phyloP scores from a whole-genome alignment of 2,888 invertebrate species.

The Lasioglossum zephyrum region DNA sequence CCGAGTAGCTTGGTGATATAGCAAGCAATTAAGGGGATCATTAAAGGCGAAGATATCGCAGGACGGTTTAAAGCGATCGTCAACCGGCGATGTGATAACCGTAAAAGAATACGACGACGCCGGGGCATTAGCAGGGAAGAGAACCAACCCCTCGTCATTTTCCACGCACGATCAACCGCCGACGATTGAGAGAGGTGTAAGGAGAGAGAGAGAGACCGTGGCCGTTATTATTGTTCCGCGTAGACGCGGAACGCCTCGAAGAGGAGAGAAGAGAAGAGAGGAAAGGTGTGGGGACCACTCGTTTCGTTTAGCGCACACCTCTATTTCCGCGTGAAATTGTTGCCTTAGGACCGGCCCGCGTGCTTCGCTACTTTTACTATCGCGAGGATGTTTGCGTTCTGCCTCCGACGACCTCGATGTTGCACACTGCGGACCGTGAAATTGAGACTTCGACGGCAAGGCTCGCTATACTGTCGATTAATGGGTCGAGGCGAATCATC shows the following conservation, averaged over 20 bases:
- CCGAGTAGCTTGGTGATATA: constrained; percentile 49
- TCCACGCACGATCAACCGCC: constrained; percentile 64
- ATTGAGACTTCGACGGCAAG: background rate
- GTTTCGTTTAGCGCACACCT: constrained; percentile 13
- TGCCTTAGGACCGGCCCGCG: background rate
- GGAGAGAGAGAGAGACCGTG: background rate
- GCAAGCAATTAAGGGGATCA: constrained; percentile 66
- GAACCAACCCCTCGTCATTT: constrained; percentile 61
- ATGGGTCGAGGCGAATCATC: background rate
- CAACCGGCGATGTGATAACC: constrained; percentile 66
- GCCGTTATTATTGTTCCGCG: constrained; percentile 41
- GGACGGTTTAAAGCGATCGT: constrained; percentile 63
- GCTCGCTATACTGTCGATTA: background rate
- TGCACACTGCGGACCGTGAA: constrained; percentile 9
- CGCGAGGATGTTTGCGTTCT: constrained; percentile 3
- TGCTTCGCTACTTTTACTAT: constrained; percentile 6
- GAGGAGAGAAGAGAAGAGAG: background rate
- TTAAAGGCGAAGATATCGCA: constrained; percentile 65
- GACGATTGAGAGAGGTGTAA: constrained; percentile 48
- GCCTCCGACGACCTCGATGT: background rate
- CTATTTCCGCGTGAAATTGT: constrained; percentile 34
- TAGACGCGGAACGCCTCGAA: constrained; percentile 17
- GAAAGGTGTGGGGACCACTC: background rate
- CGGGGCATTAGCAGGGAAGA: constrained; percentile 59
- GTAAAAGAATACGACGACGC: constrained; percentile 69